A percentile compares a stretch with the other conserved stretches of the same genome.
phyloP scores from a whole-genome alignment of 2,888 invertebrate species.

The Drosophila buzzatii region DNA sequence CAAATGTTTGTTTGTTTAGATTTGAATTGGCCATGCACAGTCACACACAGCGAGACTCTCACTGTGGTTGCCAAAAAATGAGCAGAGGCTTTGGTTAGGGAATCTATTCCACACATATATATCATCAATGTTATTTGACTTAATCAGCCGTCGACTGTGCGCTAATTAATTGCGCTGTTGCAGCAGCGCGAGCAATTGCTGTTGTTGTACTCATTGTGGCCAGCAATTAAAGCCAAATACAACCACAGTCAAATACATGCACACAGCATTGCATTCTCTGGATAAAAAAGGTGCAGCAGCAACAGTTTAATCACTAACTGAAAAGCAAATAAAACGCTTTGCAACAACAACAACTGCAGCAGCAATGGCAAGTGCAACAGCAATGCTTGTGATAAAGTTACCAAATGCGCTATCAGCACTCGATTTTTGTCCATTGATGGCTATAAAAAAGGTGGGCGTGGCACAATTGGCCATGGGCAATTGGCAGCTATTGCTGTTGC shows the following conservation, averaged over 20 bases:
- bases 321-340: constrained; percentile 67
- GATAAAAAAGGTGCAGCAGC: constrained; percentile 40
- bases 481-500: constrained; percentile 34
- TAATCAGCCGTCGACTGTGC: constrained; percentile 62
- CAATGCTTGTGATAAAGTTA: constrained; percentile 69
- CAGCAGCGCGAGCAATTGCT: constrained; percentile 11
- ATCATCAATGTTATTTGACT: constrained; percentile 59
- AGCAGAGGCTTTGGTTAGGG: not conserved
- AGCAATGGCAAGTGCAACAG: constrained; percentile 27
- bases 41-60: not conserved
- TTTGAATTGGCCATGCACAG: constrained; percentile 43
- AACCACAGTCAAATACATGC: constrained; percentile 25
- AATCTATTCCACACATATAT: not conserved
- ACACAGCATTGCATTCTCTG: not conserved
- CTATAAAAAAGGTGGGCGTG: constrained; percentile 21
- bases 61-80: constrained; percentile 12
- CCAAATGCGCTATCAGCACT: constrained; percentile 75
- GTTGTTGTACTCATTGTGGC: constrained; percentile 39
- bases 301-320: constrained; percentile 66
- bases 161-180: constrained; percentile 69
- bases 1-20: constrained; percentile 55
- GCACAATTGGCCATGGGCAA: constrained; percentile 47
- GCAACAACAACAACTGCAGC: constrained; percentile 39
- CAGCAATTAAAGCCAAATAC: constrained; percentile 52
- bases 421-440: constrained; percentile 72